These are phyloP conservation scores for Brachyhypopomus occidentalis DNA, from an alignment of 2,113 vertebrate species.

Conservation along the genomic window DNA sequence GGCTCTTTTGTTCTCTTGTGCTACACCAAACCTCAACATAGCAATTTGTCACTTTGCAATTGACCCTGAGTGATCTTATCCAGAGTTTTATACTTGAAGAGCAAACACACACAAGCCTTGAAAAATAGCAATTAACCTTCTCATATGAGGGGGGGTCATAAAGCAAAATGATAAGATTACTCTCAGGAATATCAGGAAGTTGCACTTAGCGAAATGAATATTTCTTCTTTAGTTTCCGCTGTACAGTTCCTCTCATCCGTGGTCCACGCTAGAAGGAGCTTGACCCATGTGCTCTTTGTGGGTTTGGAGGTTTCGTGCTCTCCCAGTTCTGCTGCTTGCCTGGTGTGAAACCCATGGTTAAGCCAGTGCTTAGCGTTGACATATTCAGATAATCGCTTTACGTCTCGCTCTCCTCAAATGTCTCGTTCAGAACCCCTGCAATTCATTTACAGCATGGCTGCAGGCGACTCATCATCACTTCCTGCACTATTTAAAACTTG, in stretches of 20 bases:
- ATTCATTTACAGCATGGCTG: conserved; percentile 66
- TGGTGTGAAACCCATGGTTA: conserved; percentile 14
- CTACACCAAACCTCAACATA: not conserved
- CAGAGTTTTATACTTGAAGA: not conserved
- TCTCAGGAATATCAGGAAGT: not conserved
- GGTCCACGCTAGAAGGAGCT: not conserved
- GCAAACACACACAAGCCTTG: not conserved
- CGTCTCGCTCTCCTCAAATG: conserved; percentile 49
- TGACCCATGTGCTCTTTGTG: not conserved
- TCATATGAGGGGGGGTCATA: not conserved
- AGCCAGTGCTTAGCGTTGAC: conserved; percentile 47
- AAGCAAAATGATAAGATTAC: not conserved
- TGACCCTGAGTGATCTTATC: not conserved
- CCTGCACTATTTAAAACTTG: conserved; percentile 71
- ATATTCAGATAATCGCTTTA: conserved; percentile 36
- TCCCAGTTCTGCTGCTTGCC: not conserved
- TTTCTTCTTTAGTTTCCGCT: not conserved
- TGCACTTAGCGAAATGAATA: not conserved
- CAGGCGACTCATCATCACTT: conserved; percentile 69
- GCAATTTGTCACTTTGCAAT: conserved; percentile 16
- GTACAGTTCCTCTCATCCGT: not conserved
- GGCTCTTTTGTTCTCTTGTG: not conserved
- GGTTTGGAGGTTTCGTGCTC: not conserved
- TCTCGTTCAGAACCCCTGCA: conserved; percentile 48
- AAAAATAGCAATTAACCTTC: conserved; percentile 30